Conservation (phyloP, 2,797 vertebrate genomes). For the Dryobates pubescens region DNA sequence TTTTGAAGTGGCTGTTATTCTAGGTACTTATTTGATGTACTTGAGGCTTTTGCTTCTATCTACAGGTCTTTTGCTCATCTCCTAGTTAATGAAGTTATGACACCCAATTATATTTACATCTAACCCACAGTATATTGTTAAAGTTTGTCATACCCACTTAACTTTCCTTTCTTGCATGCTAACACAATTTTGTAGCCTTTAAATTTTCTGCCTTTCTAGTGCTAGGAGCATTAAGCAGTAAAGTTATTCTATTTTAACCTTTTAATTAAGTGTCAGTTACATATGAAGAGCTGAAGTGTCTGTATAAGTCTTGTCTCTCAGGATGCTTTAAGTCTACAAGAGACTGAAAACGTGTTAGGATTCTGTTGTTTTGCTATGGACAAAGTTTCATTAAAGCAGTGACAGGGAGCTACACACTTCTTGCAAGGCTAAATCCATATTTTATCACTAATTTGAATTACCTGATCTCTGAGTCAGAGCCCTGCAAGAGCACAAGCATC, state of each 20-base stretch:
- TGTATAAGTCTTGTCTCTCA: background rate
- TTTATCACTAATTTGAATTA: background rate
- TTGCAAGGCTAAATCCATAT: background rate
- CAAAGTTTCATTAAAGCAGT: background rate
- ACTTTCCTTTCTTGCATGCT: background rate
- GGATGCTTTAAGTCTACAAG: background rate
- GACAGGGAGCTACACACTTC: background rate
- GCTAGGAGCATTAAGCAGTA: background rate
- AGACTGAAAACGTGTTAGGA: background rate
- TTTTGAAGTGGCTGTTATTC: background rate
- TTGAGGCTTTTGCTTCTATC: background rate
- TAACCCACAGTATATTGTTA: background rate
- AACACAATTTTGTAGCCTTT: background rate
- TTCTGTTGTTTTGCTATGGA: background rate
- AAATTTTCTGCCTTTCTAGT: background rate
- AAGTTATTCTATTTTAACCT: background rate
- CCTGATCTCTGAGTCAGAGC: background rate
- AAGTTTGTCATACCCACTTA: background rate
- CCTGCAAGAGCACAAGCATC: background rate
- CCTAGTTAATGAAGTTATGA: slow-evolving; percentile 24
- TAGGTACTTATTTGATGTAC: background rate
- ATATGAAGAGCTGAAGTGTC: background rate
- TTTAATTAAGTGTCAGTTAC: background rate
- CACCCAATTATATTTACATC: background rate
- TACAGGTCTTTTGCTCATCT: background rate